These are phyloP conservation scores for Andrena cerasifolii DNA, from an alignment of 1,140 invertebrate genomes.

Conservation along the genomic window DNA sequence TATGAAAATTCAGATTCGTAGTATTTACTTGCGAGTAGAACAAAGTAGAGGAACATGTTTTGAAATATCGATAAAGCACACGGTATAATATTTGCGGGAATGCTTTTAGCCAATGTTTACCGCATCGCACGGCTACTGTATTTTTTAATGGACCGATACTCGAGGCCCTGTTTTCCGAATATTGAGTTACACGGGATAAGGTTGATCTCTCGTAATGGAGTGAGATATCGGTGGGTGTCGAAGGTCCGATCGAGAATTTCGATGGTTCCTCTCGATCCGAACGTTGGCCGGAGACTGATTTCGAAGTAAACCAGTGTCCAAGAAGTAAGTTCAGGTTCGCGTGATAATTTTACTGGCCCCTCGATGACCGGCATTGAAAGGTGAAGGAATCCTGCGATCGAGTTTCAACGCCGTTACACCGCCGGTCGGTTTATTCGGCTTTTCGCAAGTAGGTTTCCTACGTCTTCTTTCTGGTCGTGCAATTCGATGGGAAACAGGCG, in stretches of 20 bases:
- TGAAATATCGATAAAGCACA: neutral
- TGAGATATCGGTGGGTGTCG: neutral
- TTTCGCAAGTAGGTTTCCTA: too few relatives aligned
- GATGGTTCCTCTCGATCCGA: conserved; percentile 44
- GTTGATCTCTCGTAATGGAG: too few relatives aligned
- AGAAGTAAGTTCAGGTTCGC: conserved; percentile 20
- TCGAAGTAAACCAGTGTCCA: conserved; percentile 7
- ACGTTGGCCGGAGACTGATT: conserved; percentile 36
- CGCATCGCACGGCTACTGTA: neutral
- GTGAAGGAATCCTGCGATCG: conserved; percentile 4
- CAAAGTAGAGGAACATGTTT: neutral
- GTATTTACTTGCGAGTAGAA: conserved; percentile 11
- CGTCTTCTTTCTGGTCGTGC: too few relatives aligned
- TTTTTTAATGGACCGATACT: neutral
- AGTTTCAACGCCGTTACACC: neutral
- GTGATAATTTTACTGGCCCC: conserved; percentile 11
- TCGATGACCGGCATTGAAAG: conserved; percentile 24
- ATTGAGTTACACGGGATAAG: too few relatives aligned
- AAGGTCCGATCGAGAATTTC: neutral
- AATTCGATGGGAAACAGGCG: too few relatives aligned
- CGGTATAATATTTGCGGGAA: neutral
- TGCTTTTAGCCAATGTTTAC: neutral
- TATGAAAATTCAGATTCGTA: too few relatives aligned
- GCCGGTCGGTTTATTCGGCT: neutral
- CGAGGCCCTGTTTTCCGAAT: too few relatives aligned